These are phyloP conservation scores for Caenorhabditis brenneri DNA, from an alignment of 1,140 invertebrate genomes.

Conservation along the genomic window DNA sequence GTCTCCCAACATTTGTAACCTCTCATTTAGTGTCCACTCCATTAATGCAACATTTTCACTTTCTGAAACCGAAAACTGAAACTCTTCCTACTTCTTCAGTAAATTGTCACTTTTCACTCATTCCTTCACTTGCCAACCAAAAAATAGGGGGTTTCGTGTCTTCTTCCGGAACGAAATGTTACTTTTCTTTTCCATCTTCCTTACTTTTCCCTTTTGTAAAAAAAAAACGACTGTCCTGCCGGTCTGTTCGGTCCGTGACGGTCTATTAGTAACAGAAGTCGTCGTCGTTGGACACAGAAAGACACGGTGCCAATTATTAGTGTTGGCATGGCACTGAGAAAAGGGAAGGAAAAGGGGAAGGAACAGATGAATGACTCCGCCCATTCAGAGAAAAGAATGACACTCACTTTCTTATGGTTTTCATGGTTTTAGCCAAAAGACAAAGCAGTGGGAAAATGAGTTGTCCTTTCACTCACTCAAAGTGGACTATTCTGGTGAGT, in stretches of 20 bases:
- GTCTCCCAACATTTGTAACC: background rate
- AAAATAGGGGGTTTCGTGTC: background rate
- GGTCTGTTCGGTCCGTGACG: constrained; percentile 17
- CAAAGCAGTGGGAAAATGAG: too few relatives aligned
- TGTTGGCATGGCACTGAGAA: constrained; percentile 21
- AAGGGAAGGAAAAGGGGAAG: background rate
- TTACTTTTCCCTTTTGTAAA: background rate
- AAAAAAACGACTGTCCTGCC: constrained; percentile 22
- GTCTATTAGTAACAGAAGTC: constrained; percentile 31
- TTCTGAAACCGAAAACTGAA: background rate
- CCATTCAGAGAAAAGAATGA: background rate
- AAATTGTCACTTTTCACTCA: constrained; percentile 24
- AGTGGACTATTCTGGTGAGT: too few relatives aligned
- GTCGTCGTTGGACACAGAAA: constrained; percentile 14
- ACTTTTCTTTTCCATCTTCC: constrained; percentile 5
- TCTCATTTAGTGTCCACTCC: constrained; percentile 39
- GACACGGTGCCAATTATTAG: constrained; percentile 37
- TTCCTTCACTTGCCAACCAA: background rate
- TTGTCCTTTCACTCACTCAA: too few relatives aligned
- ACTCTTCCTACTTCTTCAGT: background rate
- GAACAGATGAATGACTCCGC: background rate
- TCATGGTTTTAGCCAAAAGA: background rate
- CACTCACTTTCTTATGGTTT: constrained; percentile 28
- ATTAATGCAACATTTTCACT: constrained; percentile 32
- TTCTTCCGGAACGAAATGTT: constrained; percentile 1